These are phyloP conservation scores for Ammospiza maritima DNA, from an alignment of 2,797 vertebrate species.

Conservation along the genomic window DNA sequence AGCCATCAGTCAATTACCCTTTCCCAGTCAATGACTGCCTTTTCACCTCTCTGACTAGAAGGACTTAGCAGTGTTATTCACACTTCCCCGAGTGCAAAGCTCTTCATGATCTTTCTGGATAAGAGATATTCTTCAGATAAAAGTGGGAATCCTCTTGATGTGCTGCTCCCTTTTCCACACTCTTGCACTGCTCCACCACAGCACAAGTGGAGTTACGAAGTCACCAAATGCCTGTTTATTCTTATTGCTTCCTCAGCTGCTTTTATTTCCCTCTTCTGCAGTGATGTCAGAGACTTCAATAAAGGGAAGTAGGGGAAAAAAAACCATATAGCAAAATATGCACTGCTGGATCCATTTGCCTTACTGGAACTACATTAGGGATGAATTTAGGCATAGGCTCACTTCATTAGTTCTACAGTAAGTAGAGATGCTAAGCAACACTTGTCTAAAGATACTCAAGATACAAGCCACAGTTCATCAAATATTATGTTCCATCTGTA, in stretches of 20 bases:
- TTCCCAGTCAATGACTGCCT: slow-evolving; percentile 48
- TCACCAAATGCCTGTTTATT: neutral
- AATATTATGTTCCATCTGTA: neutral
- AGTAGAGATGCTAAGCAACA: neutral
- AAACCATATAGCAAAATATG: neutral
- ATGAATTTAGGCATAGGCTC: neutral
- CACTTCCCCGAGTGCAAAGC: slow-evolving; percentile 39
- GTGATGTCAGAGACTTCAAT: neutral
- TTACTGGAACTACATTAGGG: neutral
- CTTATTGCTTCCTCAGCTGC: neutral
- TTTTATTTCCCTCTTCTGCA: neutral
- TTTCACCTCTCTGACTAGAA: slow-evolving; percentile 50
- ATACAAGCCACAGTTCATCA: neutral
- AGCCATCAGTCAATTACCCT: slow-evolving; percentile 65
- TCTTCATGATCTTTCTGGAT: slow-evolving; percentile 26
- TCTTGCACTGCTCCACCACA: neutral
- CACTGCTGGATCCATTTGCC: neutral
- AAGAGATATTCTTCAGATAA: slow-evolving; percentile 42
- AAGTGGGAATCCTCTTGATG: neutral
- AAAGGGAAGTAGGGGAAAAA: neutral
- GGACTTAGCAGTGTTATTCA: slow-evolving; percentile 53
- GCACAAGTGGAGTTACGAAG: neutral
- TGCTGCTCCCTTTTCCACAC: neutral
- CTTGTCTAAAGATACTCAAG: neutral
- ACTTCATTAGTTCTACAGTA: neutral